phyloP scores from a whole-genome alignment of 2,888 invertebrate genomes.

The Thera britannica region DNA sequence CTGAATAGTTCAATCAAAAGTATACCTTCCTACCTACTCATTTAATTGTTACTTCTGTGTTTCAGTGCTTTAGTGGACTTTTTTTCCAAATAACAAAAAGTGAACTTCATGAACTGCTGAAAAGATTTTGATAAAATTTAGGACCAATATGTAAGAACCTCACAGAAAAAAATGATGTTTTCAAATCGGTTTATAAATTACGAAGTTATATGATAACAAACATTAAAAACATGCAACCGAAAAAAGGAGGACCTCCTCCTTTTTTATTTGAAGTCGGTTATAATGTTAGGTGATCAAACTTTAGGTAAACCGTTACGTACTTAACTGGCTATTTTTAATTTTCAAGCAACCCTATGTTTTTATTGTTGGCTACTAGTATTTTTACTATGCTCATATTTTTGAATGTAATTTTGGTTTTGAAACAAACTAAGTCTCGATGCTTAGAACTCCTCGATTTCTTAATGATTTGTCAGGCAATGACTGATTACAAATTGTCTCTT shows the following conservation, averaged over 20 bases:
- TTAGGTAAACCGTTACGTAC: neutral
- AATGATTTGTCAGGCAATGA: slow-evolving; percentile 59
- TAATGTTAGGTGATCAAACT: no score
- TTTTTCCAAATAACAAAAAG: no score
- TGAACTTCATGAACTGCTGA: no score
- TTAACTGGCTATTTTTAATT: neutral
- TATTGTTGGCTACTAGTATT: neutral
- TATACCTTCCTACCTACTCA: neutral
- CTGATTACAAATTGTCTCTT: slow-evolving; percentile 58
- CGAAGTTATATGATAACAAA: no score
- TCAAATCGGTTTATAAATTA: no score
- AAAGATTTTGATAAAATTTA: no score
- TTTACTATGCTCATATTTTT: neutral
- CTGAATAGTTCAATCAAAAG: neutral
- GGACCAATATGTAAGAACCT: no score
- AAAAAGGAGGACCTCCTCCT: no score
- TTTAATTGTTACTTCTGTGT: neutral
- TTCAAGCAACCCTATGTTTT: neutral
- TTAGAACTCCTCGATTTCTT: slow-evolving; percentile 47
- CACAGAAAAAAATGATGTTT: no score
- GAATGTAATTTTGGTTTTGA: slow-evolving; percentile 14
- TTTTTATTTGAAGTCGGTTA: no score
- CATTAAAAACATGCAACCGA: no score
- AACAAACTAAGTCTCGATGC: slow-evolving; percentile 32
- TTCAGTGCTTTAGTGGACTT: neutral